These are phyloP conservation scores for Sebastes schlegelii DNA, from an alignment of 2,113 vertebrate species.

Conservation along the genomic window DNA sequence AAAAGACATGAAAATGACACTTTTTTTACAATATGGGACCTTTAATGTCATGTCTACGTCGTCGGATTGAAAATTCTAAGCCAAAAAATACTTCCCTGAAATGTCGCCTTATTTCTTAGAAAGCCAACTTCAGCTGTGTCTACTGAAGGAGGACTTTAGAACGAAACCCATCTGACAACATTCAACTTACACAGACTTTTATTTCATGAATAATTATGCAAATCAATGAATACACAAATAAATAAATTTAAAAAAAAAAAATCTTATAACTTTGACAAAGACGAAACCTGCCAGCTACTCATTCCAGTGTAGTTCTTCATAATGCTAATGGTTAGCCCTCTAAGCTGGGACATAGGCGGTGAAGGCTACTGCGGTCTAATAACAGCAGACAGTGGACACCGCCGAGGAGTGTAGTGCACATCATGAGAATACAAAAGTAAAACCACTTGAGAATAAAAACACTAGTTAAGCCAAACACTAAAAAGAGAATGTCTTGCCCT, in stretches of 20 bases:
- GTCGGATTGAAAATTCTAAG: too few relatives aligned
- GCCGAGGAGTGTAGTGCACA: background rate
- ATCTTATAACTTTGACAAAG: background rate
- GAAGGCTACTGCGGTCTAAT: slow-evolving; percentile 5
- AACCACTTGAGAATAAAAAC: background rate
- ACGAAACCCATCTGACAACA: background rate
- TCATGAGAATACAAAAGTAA: slow-evolving; percentile 1
- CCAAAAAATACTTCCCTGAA: too few relatives aligned
- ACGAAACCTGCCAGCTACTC: slow-evolving; percentile 18
- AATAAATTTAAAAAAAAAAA: slow-evolving; percentile 1
- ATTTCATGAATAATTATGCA: slow-evolving; percentile 67
- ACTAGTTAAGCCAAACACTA: slow-evolving; percentile 13
- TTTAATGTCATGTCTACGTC: background rate
- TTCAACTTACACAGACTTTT: slow-evolving; percentile 51
- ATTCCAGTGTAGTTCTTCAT: slow-evolving; percentile 12
- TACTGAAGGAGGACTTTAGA: background rate
- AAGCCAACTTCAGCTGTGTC: background rate
- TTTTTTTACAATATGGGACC: too few relatives aligned
- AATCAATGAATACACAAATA: slow-evolving; percentile 45
- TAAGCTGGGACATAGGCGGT: slow-evolving; percentile 1
- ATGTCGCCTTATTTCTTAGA: background rate
- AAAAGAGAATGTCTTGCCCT: background rate
- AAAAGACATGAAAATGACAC: too few relatives aligned
- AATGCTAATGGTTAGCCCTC: slow-evolving; percentile 42
- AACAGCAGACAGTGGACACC: slow-evolving; percentile 23